Conservation (phyloP, 92 coral and sea anemone genomes). For the Meandrina meandrites region DNA sequence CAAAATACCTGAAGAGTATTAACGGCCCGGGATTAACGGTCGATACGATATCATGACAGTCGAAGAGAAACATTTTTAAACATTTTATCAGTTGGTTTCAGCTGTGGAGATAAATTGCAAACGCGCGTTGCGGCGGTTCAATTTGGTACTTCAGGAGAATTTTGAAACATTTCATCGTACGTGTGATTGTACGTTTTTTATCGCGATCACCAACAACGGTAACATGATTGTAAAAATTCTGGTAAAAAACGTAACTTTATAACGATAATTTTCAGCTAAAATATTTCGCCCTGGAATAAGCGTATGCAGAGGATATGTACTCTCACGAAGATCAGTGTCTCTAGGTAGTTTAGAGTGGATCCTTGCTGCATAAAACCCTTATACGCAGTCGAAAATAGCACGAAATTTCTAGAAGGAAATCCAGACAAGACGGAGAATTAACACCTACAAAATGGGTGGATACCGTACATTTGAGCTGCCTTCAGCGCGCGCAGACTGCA, state of each 20-base stretch:
- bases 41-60: neutral
- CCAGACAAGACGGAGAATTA: constrained; percentile 12
- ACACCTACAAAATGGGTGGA: neutral
- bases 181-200: neutral
- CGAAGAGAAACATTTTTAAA: neutral
- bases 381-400: neutral
- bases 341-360: constrained; percentile 1
- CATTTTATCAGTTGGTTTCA: constrained; percentile 9
- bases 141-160: neutral
- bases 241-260: neutral
- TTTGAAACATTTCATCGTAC: neutral
- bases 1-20: neutral
- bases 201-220: neutral
- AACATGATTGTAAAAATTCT: neutral
- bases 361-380: neutral
- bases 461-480: neutral
- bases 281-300: neutral
- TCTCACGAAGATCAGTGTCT: neutral
- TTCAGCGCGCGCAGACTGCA: neutral
- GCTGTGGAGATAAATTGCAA: neutral
- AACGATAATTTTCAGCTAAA: neutral
- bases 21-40: no score
- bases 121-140: neutral
- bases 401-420: constrained; percentile 16
- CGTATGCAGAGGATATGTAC: neutral